Base-by-base conservation (phyloP, 2,797 vertebrate genomes). In the Malacoctenus gilli region DNA sequence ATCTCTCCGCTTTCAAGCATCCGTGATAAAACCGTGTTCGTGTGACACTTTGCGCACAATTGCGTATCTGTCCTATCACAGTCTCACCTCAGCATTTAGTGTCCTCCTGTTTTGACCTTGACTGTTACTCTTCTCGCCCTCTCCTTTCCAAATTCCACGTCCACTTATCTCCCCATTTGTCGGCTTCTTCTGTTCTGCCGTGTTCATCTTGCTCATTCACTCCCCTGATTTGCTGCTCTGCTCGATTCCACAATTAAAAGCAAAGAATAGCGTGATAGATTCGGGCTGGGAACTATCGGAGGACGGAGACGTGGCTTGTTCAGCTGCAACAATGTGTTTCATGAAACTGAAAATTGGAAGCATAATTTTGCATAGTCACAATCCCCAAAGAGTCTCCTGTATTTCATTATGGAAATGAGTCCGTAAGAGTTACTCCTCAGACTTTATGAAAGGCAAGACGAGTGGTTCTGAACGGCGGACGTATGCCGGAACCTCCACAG, bases 371-470 rank as follows among this genome's bases (percentile, higher is more conserved):
- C 73, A 59, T 44, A 80, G 82, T 87, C 82, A 83, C 80, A 77
- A 83, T 80, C 73, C 79, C 77, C 68, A 62, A 71, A 65, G 79
- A 82, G 74, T 75, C 69, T 70, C 75, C 71, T 73, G 64, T 68
- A 70, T 89, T 85, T 66, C 81, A 87, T 83, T 83, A 88, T 88
- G 85, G 63, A 89, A 88, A 89, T 87, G 59, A 75, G 75, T 61
- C 70, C 61, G 59, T 20, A 25, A 48, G 60, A 80, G 68, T 56
- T 53, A 58, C 82, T 80, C 70, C 57, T 51, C 61, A 71, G 82
- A 77, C 80, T 73, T 70, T 58, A 43, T 70, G 50, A 69, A 75
- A 76, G 43, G 58, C 2, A 54, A n/a, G 59, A 55, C 47, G 69
- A 56, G 68, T 61, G 59, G 74, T 77, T 69, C 55, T 38, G 68